These are phyloP conservation scores for Andricus curvator DNA, from an alignment of 2,888 invertebrate genomes.

Conservation along the genomic window DNA sequence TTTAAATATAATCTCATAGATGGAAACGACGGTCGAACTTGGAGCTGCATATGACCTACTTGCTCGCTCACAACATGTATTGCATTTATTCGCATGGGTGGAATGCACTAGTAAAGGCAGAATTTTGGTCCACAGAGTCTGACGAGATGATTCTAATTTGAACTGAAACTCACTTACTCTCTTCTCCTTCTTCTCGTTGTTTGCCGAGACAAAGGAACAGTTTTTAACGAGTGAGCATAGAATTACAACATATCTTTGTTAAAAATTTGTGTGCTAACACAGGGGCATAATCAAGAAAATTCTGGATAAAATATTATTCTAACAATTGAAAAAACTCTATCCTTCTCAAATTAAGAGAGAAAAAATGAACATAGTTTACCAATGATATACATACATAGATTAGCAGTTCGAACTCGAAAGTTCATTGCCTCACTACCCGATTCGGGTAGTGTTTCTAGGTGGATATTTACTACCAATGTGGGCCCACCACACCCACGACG, in stretches of 20 bases:
- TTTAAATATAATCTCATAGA: neutral
- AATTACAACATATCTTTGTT: conserved; percentile 3
- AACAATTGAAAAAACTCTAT: too few species aligned
- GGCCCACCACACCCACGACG: too few species aligned
- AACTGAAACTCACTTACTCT: conserved; percentile 4
- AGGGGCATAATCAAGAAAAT: neutral
- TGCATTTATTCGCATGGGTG: neutral
- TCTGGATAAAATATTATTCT: neutral
- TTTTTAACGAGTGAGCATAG: conserved; percentile 1
- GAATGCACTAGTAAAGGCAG: neutral
- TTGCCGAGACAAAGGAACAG: neutral
- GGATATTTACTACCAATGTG: too few species aligned
- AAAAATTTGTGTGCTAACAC: neutral
- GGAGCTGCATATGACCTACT: neutral
- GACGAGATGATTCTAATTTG: neutral
- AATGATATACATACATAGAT: too few species aligned
- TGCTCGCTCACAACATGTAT: neutral
- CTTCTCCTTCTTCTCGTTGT: neutral
- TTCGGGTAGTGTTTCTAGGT: too few species aligned
- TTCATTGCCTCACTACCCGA: too few species aligned
- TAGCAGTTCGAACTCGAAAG: too few species aligned
- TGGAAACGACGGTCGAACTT: neutral
- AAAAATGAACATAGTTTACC: too few species aligned
- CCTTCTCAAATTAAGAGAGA: too few species aligned
- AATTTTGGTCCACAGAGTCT: neutral